phyloP scores from a whole-genome alignment of 2,888 invertebrate genomes.

The Nymphalis polychloros region DNA sequence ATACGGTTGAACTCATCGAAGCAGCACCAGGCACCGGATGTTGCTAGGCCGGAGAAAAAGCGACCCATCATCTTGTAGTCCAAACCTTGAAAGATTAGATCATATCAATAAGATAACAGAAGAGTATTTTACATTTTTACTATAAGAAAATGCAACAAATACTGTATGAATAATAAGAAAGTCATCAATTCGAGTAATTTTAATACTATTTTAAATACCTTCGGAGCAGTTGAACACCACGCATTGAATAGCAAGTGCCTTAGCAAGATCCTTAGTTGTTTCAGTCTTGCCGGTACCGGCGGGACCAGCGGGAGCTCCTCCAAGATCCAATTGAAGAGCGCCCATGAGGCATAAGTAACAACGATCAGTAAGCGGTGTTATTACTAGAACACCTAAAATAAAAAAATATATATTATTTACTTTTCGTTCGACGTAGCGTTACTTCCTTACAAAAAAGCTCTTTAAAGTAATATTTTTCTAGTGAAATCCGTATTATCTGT shows the following conservation, averaged over 20 bases:
- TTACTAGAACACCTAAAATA: conserved; percentile 86
- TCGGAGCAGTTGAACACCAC: conserved; percentile 96
- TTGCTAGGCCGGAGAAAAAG: conserved; percentile 94
- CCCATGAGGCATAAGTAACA: conserved; percentile 96
- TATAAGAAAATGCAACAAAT: too few species aligned
- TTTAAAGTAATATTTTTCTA: too few species aligned
- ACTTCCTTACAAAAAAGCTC: too few species aligned
- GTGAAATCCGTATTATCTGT: too few species aligned
- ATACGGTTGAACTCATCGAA: conserved; percentile 96
- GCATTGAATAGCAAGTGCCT: conserved; percentile 93
- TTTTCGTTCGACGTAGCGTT: too few species aligned
- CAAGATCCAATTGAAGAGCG: conserved; percentile 91
- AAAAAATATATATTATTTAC: neutral
- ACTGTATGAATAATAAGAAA: too few species aligned
- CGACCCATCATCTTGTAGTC: conserved; percentile 93
- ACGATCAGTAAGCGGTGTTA: conserved; percentile 93
- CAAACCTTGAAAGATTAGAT: conserved; percentile 57
- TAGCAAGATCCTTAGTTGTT: conserved; percentile 94
- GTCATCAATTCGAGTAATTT: neutral
- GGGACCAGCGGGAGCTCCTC: conserved; percentile 94
- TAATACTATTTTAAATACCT: conserved; percentile 65
- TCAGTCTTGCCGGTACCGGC: conserved; percentile 94
- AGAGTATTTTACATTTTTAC: too few species aligned
- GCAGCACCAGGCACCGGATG: conserved; percentile 95
- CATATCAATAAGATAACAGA: neutral